phyloP scores from a whole-genome alignment of 2,888 invertebrate species.

The Callosobruchus maculatus region DNA sequence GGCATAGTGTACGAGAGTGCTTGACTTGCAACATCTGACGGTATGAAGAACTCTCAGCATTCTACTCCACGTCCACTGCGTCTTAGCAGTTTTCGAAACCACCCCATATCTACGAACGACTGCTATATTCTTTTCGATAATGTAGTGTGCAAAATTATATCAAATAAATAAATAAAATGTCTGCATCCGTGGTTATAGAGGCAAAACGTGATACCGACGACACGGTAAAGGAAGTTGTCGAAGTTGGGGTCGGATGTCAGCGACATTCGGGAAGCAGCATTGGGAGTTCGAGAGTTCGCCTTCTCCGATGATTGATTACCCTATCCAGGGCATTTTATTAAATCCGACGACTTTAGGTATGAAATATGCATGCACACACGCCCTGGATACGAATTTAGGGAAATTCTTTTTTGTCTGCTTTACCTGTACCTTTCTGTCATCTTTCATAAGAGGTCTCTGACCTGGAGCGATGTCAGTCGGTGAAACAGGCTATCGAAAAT shows the following conservation, averaged over 20 bases:
- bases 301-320: neutral
- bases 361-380: neutral
- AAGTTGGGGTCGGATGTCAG: neutral
- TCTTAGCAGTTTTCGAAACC: too few species aligned
- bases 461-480: too few species aligned
- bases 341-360: neutral
- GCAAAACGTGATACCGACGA: neutral
- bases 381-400: neutral
- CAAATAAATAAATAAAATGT: too few species aligned
- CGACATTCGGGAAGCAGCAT: neutral
- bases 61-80: too few species aligned
- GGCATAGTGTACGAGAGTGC: too few species aligned
- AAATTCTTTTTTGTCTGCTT: neutral
- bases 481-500: too few species aligned
- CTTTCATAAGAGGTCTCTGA: neutral
- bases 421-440: neutral
- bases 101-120: too few species aligned
- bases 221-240: neutral
- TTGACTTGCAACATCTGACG: too few species aligned
- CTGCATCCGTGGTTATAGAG: neutral
- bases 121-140: too few species aligned
- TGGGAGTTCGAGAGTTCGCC: neutral
- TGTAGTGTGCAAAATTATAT: too few species aligned
- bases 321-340: neutral
- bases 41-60: too few species aligned